Evolutionary conservation across 2,888 invertebrate genomes (phyloP), one percentile per base, ranked within the genome.

Genomic region (Pristionchus arcanus): DNA sequence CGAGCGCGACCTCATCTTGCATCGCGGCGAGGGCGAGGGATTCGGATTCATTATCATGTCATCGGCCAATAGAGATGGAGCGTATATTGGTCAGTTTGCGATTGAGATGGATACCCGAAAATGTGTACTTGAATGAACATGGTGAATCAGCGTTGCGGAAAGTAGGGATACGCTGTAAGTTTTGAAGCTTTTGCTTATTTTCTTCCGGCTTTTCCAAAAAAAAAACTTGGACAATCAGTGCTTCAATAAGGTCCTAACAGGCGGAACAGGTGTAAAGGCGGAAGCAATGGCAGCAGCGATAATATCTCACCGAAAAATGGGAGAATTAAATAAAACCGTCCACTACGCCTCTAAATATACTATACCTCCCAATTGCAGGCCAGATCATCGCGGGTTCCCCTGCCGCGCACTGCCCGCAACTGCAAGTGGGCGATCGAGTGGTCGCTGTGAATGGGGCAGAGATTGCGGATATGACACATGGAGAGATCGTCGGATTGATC

Each of bases 21-120:
- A 91, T 88, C 86, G 92, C 87, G 97, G 97, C 95, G 98, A 98
- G 94, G 97, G 97, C 92, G 99, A 99, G 96, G 99, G 99, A 9
- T 99, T 99, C 95, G 99, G 99, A 21, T 99, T 99, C 96, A 98
- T 99, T 85, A 98, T 99, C 93, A 98, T 99, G 94, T 98, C 98
- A 0, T 98, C 98, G 11, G 97, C 98, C 7, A 98, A 97, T 93
- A 97, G 97, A 96, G 97, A 97, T 91, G 97, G 97, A 53, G 97
- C 97, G 0, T 98, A 98, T 42, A 98, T 98, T 92, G 98, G 98
- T 97, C 95, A 95, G 95, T 94, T 37, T 15, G 37, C 16, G 19
- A 49, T 49, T 49, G 42, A 0, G 5, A 49, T 49, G 9, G 42
- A 49, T 49, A 13, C 3, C 9, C 42, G 42, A 42, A 42, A 5